Evolutionary conservation across 2,888 invertebrate genomes (phyloP), one percentile per base, ranked within the genome.

Genomic region (Callyntrura guangdongensis): DNA sequence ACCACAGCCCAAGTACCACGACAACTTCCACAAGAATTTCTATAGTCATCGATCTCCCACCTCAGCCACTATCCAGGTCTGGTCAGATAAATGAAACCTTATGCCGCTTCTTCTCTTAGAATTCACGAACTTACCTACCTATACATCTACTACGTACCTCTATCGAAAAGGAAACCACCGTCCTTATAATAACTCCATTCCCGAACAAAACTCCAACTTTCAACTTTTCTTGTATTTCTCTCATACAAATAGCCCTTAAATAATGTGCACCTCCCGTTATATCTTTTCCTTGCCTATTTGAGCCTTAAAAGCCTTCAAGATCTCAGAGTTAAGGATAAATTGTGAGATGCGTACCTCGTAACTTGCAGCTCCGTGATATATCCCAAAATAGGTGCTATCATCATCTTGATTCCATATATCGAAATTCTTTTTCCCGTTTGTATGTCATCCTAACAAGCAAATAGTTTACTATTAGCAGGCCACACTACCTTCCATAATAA

Each of bases 1-100:
- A 92, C 93, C 93, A 87, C 94, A 94, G 83, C 92, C 92, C 91
- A 87, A 91, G 84, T 88, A 93, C 90, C 85, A 92, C 87, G 91
- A 92, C 92, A 92, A 91, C 84, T 92, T 94, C 92, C 93, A 92
- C 92, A 93, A 94, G 90, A 94, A 94, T 91, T 96, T 97, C 81
- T 97, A 97, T 9, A 96, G 96, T 72, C 96, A 96, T 94, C 95
- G 96, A 93, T 93, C 93, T 88, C 96, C 96, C 74, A 96, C 96
- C 0, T 96, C 96, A 27, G 96, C 96, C 20, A 96, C 96, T 45
- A 96, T 96, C 90, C 95, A 96, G 93, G 96, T 96, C 67, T 85
- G 85, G 67, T 79, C 89, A 89, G 77, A 89, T 74, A 72, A 89
- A 72, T n/a, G 45, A 36, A 82, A 36, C 6, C 56, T 53, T 17